phyloP scores from a whole-genome alignment of 2,888 invertebrate genomes.

The Thysanoteuthis rhombus region DNA sequence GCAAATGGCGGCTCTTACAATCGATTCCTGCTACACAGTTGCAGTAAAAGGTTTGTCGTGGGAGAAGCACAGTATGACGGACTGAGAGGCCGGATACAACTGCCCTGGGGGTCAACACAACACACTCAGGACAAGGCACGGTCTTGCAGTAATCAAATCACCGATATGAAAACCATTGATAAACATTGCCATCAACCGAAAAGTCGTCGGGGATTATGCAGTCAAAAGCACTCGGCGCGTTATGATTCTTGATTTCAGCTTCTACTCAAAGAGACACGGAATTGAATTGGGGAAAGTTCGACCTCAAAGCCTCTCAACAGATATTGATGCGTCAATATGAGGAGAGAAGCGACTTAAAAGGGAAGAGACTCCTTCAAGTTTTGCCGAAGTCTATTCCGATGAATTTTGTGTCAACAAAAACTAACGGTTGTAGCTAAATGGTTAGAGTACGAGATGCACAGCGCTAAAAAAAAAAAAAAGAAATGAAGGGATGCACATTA shows the following conservation, averaged over 20 bases:
- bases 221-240: not conserved
- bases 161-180: not conserved
- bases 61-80: not conserved
- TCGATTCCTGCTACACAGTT: not conserved
- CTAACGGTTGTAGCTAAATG: not conserved
- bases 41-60: not conserved
- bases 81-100: not conserved
- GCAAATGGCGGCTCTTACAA: not conserved
- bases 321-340: not conserved
- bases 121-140: not conserved
- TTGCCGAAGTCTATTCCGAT: not conserved
- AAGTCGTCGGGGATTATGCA: constrained; percentile 12
- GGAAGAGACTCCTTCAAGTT: not conserved
- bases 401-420: not conserved
- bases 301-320: not conserved
- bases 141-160: not conserved
- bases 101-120: not conserved
- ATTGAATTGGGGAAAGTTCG: not conserved
- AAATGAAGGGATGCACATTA: too few relatives aligned
- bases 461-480: too few relatives aligned
- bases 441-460: not conserved
- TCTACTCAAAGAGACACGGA: not conserved
- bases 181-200: not conserved
- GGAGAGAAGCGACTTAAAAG: not conserved
- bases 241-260: not conserved